phyloP scores from a whole-genome alignment of 2,113 vertebrate species.

The Takifugu bimaculatus region DNA sequence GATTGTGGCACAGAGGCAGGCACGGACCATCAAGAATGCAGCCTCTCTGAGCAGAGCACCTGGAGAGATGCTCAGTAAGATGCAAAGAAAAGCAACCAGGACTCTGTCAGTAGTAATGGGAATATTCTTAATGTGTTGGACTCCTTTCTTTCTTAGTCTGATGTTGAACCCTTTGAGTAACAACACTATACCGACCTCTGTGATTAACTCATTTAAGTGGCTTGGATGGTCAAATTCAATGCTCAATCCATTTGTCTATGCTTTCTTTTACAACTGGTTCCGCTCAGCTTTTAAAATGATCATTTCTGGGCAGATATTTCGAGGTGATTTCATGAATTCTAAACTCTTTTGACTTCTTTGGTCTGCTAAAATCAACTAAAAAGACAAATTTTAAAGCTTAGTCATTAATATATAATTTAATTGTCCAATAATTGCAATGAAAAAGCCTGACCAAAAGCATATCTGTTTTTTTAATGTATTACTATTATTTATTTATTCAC shows the following conservation, averaged over 20 bases:
- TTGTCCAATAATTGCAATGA: too few species aligned
- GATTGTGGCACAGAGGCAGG: not conserved
- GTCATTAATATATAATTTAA: too few species aligned
- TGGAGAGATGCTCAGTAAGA: not conserved
- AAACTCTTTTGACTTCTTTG: conserved; percentile 16
- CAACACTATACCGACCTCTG: not conserved
- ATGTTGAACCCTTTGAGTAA: conserved; percentile 4
- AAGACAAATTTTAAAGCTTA: not conserved
- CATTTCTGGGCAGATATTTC: conserved; percentile 23
- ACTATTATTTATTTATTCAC: too few species aligned
- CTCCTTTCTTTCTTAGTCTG: conserved; percentile 7
- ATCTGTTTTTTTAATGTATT: too few species aligned
- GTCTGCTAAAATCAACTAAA: not conserved
- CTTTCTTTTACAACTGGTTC: conserved; percentile 45
- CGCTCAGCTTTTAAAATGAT: conserved; percentile 30
- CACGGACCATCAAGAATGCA: conserved; percentile 6
- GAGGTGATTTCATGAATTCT: not conserved
- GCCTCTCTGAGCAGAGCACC: conserved; percentile 6
- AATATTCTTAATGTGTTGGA: conserved; percentile 16
- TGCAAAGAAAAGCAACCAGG: conserved; percentile 6
- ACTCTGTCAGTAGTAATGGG: conserved; percentile 28
- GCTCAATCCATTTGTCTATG: conserved; percentile 42
- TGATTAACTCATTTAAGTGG: conserved; percentile 25
- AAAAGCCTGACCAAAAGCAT: too few species aligned
- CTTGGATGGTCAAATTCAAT: conserved; percentile 25